phyloP scores from a whole-genome alignment of 2,888 invertebrate species.

The Celastrina argiolus region DNA sequence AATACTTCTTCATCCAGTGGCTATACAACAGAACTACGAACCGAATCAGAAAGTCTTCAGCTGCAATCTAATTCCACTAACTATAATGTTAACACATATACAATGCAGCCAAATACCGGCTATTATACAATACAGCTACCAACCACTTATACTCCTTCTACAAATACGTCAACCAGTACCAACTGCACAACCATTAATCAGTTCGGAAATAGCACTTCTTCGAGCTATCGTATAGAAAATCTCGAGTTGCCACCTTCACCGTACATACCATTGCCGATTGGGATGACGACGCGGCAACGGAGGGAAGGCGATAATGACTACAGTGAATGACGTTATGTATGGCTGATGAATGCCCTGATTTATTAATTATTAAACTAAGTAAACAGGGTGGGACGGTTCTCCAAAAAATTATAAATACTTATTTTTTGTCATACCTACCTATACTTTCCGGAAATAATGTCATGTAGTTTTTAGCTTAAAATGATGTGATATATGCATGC shows the following conservation, averaged over 20 bases:
- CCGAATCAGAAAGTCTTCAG: conserved; percentile 4
- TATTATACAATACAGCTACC: conserved; percentile 8
- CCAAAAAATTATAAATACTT: conserved; percentile 5
- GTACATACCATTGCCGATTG: background rate
- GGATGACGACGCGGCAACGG: background rate
- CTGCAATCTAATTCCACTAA: conserved; percentile 7
- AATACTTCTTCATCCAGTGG: conserved; percentile 1
- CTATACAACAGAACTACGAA: conserved; percentile 9
- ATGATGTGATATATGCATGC: conserved; percentile 8
- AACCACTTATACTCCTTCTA: conserved; percentile 6
- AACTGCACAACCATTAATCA: conserved; percentile 3
- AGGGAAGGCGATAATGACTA: background rate
- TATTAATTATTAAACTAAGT: background rate
- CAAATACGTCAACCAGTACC: conserved; percentile 3
- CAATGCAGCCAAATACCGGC: background rate
- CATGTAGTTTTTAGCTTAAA: background rate
- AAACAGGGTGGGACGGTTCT: conserved; percentile 1
- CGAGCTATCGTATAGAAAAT: conserved; percentile 1
- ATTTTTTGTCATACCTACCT: conserved; percentile 9
- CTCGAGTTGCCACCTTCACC: background rate
- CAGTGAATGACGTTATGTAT: background rate
- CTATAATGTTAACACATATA: conserved; percentile 2
- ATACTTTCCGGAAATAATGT: conserved; percentile 7
- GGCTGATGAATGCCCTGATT: background rate
- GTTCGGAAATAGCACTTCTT: conserved; percentile 3